These are phyloP conservation scores for Buceros bicornis DNA, from an alignment of 2,797 vertebrate genomes.

Conservation along the genomic window DNA sequence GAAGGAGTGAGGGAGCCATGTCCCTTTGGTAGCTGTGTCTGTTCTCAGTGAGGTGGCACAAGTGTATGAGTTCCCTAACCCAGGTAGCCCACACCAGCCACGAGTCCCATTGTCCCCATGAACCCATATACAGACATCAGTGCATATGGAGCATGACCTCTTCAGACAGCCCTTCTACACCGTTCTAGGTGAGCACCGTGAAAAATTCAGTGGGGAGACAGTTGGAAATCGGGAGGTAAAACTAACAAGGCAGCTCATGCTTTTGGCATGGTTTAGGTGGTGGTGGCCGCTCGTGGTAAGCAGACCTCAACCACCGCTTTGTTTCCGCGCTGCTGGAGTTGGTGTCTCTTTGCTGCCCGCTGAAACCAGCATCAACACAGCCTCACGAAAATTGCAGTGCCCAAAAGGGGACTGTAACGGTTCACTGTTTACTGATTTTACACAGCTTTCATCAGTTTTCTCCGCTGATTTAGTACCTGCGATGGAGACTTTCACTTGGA, in stretches of 20 bases:
- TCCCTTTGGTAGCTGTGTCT: neutral
- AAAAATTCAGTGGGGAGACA: neutral
- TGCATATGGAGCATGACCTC: neutral
- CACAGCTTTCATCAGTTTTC: constrained; percentile 43
- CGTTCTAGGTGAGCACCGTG: rapidly evolving
- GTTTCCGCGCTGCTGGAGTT: neutral
- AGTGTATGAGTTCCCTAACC: rapidly evolving
- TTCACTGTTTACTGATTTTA: neutral
- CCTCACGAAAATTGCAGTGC: neutral
- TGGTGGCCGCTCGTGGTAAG: rapidly evolving
- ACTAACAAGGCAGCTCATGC: neutral
- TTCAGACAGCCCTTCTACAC: neutral
- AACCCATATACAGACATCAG: neutral
- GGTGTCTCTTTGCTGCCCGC: neutral
- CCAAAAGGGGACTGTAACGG: neutral
- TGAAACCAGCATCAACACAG: neutral
- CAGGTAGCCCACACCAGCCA: neutral
- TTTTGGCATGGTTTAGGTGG: neutral
- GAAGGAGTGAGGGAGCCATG: neutral
- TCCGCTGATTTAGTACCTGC: constrained; percentile 49
- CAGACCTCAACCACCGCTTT: neutral
- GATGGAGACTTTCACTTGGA: constrained; percentile 1
- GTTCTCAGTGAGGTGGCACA: neutral
- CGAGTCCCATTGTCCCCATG: rapidly evolving
- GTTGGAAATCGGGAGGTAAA: neutral